Percentiles rank a stretch among this genome's conserved stretches.
These are phyloP conservation scores for Leptinotarsa defecta DNA, from an alignment of 1,140 invertebrate genomes.

Conservation along the genomic window DNA sequence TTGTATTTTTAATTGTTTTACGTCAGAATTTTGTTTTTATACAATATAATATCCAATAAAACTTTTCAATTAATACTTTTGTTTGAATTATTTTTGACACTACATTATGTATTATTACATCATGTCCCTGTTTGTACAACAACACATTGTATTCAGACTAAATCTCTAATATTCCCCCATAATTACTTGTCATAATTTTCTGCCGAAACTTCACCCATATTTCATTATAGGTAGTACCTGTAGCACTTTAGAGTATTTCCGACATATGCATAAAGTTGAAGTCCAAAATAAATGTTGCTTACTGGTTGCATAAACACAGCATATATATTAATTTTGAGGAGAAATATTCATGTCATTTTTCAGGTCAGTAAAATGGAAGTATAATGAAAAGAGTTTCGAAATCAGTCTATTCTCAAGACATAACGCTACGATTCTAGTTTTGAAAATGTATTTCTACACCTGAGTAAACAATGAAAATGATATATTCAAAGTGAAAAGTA, in stretches of 20 bases:
- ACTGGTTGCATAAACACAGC: neutral
- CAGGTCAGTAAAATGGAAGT: neutral
- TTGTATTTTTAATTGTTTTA: too few relatives aligned
- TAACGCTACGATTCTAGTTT: neutral
- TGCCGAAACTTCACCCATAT: neutral
- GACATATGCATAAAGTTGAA: too few relatives aligned
- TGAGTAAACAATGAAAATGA: constrained; percentile 11
- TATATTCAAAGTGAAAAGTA: neutral
- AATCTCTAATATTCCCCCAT: neutral
- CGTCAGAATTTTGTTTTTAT: too few relatives aligned
- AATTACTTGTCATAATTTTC: constrained; percentile 6
- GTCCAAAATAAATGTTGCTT: too few relatives aligned
- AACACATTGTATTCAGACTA: too few relatives aligned
- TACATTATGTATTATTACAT: too few relatives aligned
- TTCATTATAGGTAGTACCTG: neutral
- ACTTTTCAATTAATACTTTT: too few relatives aligned
- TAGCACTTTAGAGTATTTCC: neutral
- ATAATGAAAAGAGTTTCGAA: too few relatives aligned
- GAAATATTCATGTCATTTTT: neutral
- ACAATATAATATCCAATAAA: too few relatives aligned
- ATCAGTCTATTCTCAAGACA: too few relatives aligned
- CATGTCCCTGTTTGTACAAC: too few relatives aligned
- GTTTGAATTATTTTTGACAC: too few relatives aligned
- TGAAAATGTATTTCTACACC: constrained; percentile 5
- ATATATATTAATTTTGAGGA: neutral